phyloP scores from a whole-genome alignment of 2,113 vertebrate species.

The Bubo bubo region DNA sequence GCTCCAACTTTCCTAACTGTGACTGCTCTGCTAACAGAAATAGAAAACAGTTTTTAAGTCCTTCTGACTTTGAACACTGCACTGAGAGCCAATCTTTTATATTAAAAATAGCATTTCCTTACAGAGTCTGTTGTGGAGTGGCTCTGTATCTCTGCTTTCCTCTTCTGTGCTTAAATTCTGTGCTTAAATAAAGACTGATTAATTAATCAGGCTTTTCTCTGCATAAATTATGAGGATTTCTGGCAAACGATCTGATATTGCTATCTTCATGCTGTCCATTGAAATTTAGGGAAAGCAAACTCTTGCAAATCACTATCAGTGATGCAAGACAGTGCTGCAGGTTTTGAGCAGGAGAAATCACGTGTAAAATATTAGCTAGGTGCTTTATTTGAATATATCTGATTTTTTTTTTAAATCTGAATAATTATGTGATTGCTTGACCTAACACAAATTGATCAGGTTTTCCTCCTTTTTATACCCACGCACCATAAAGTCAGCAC shows the following conservation, averaged over 20 bases:
- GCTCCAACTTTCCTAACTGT: background rate
- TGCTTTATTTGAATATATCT: background rate
- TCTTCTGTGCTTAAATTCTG: background rate
- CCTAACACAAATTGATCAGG: background rate
- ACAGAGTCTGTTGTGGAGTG: background rate
- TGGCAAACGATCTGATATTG: background rate
- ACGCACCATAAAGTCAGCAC: fast-evolving
- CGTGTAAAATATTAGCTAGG: background rate
- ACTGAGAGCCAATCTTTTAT: background rate
- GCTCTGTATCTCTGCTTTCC: background rate
- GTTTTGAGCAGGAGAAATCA: background rate
- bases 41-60: background rate
- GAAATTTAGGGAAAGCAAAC: background rate
- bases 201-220: slow-evolving; percentile 16
- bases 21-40: background rate
- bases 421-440: background rate
- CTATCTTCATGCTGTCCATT: background rate
- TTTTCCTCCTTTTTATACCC: background rate
- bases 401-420: background rate
- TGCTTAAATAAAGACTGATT: background rate
- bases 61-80: background rate
- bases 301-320: background rate
- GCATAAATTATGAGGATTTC: background rate
- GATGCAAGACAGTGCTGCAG: background rate
- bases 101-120: slow-evolving; percentile 27